Conservation (phyloP, 1,140 invertebrate species). For the Brachionus paranguensis region DNA sequence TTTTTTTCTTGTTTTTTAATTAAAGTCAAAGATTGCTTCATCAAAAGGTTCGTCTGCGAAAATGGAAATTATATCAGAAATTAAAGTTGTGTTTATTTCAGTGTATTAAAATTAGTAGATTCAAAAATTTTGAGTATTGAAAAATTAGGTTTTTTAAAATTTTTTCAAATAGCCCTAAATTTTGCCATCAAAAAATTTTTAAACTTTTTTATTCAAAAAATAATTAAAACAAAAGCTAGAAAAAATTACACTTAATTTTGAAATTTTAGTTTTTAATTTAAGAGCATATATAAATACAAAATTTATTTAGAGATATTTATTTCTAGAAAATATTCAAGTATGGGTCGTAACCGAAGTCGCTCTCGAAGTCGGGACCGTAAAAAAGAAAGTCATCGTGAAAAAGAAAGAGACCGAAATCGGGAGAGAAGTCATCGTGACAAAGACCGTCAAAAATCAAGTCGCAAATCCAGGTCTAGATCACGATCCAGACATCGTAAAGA, state of each 20-base stretch:
- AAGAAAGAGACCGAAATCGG: background rate
- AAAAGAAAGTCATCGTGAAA: constrained; percentile 29
- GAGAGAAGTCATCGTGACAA: background rate
- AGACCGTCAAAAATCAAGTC: background rate
- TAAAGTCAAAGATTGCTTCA: no score
- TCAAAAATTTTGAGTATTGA: no score
- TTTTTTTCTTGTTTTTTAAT: no score
- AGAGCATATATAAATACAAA: background rate
- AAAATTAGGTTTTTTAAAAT: no score
- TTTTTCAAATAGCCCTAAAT: no score
- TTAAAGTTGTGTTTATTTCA: no score
- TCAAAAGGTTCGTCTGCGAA: no score
- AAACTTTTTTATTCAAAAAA: no score
- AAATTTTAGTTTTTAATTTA: background rate
- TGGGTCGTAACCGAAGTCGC: background rate
- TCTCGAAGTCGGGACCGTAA: constrained; percentile 39
- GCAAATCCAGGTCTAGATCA: background rate
- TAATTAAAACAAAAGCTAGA: background rate
- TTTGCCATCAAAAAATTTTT: no score
- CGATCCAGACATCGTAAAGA: constrained; percentile 21
- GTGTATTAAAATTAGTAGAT: no score
- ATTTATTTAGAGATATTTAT: background rate
- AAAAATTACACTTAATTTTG: background rate
- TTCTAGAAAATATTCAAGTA: background rate
- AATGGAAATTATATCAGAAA: no score